These are phyloP conservation scores for Gavia stellata DNA, from an alignment of 2,113 vertebrate genomes.

Conservation along the genomic window DNA sequence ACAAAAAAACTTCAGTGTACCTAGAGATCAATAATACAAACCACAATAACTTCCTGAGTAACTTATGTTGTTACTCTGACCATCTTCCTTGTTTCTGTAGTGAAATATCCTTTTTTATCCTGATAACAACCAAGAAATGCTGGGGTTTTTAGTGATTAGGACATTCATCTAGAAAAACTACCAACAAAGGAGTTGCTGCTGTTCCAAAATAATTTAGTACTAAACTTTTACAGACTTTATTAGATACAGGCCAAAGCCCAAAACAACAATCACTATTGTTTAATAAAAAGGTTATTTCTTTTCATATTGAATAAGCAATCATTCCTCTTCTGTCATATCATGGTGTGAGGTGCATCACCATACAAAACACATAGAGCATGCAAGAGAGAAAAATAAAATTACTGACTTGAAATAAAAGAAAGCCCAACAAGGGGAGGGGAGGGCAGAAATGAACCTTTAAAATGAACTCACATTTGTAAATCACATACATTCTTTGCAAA, in stretches of 20 bases:
- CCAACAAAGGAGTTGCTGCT: background rate
- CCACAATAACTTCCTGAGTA: background rate
- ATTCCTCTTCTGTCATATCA: background rate
- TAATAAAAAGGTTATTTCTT: background rate
- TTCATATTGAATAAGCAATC: background rate
- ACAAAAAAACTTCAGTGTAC: background rate
- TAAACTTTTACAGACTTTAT: background rate
- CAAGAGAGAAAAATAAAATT: background rate
- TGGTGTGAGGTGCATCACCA: background rate
- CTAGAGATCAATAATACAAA: background rate
- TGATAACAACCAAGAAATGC: background rate
- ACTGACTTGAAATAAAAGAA: background rate
- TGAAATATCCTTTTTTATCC: background rate
- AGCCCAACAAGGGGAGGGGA: accelerated
- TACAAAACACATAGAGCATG: background rate
- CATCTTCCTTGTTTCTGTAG: background rate
- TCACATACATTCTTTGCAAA: background rate
- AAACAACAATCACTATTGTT: background rate
- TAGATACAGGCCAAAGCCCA: background rate
- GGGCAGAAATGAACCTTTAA: background rate
- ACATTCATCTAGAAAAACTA: background rate
- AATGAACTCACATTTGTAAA: background rate
- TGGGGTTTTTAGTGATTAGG: background rate
- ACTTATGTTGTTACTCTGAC: background rate
- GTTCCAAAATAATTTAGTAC: background rate